phyloP scores from a whole-genome alignment of 2,888 invertebrate genomes.

The Thecocarcelia acutangulata region DNA sequence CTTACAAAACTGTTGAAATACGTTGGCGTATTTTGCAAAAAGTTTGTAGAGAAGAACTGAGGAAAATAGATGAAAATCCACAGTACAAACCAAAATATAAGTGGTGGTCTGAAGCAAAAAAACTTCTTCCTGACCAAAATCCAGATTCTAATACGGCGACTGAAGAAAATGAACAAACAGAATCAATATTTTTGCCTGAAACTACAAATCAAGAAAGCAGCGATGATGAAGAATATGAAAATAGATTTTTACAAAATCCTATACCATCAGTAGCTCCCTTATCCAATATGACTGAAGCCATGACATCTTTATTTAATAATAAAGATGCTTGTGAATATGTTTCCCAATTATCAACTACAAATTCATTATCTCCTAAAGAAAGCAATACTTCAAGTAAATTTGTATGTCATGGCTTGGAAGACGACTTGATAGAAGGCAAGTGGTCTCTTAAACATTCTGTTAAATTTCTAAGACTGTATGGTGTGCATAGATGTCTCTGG shows the following conservation, averaged over 20 bases:
- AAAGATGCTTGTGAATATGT: slow-evolving; percentile 17
- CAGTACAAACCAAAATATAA: slow-evolving; percentile 67
- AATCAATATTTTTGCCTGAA: slow-evolving; percentile 49
- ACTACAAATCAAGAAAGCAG: background rate
- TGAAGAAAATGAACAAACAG: slow-evolving; percentile 45
- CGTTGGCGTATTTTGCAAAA: slow-evolving; percentile 69
- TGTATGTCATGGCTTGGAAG: slow-evolving; percentile 72
- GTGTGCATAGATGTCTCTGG: slow-evolving; percentile 74
- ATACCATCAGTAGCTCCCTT: slow-evolving; percentile 60
- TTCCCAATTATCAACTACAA: slow-evolving; percentile 23
- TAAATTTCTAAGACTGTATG: slow-evolving; percentile 73
- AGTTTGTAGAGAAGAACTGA: slow-evolving; percentile 64
- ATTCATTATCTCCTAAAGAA: slow-evolving; percentile 23
- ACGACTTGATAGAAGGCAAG: slow-evolving; percentile 73
- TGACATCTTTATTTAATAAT: slow-evolving; percentile 35
- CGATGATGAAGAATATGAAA: slow-evolving; percentile 52
- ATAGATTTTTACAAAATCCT: slow-evolving; percentile 55
- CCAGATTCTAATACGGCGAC: background rate
- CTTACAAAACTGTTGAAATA: slow-evolving; percentile 66
- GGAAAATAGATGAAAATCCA: slow-evolving; percentile 57
- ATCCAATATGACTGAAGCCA: slow-evolving; percentile 56
- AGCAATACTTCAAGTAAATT: slow-evolving; percentile 62
- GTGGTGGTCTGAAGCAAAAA: slow-evolving; percentile 68
- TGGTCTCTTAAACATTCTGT: slow-evolving; percentile 74
- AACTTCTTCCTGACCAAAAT: slow-evolving; percentile 1